Percentiles rank a stretch among this genome's conserved stretches.
Conservation (phyloP, 1,140 invertebrate species). For the Apis mellifera region DNA sequence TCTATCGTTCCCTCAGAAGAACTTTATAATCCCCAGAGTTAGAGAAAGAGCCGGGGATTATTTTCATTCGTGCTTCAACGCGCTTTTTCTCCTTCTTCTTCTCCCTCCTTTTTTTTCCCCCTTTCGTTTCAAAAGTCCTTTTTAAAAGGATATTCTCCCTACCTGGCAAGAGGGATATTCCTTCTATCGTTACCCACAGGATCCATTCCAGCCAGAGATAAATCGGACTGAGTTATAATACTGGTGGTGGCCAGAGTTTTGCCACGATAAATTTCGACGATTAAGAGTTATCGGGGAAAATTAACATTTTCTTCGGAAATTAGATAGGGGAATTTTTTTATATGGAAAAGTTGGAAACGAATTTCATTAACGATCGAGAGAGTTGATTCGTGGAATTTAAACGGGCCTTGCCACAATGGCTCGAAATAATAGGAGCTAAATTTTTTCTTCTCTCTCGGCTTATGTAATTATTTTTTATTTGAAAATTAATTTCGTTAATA, state of each 20-base stretch:
- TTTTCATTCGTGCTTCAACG: background rate
- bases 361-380: background rate
- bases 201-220: too few species aligned
- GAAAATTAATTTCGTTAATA: too few species aligned
- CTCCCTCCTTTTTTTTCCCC: background rate
- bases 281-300: slow-evolving; percentile 4
- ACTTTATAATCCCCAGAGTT: background rate
- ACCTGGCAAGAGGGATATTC: background rate
- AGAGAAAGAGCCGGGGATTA: background rate
- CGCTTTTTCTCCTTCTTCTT: background rate
- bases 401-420: background rate
- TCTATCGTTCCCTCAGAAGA: background rate
- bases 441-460: too few species aligned
- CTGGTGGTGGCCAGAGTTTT: too few species aligned
- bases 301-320: background rate
- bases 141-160: too few species aligned
- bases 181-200: too few species aligned
- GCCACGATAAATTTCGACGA: background rate
- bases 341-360: background rate
- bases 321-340: background rate
- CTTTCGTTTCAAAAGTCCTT: background rate
- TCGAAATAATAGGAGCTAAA: too few species aligned
- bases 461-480: too few species aligned
- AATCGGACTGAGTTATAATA: background rate
- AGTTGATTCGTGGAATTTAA: slow-evolving; percentile 16